phyloP scores from a whole-genome alignment of 1,140 invertebrate genomes.

The Tetragonula clypearis region DNA sequence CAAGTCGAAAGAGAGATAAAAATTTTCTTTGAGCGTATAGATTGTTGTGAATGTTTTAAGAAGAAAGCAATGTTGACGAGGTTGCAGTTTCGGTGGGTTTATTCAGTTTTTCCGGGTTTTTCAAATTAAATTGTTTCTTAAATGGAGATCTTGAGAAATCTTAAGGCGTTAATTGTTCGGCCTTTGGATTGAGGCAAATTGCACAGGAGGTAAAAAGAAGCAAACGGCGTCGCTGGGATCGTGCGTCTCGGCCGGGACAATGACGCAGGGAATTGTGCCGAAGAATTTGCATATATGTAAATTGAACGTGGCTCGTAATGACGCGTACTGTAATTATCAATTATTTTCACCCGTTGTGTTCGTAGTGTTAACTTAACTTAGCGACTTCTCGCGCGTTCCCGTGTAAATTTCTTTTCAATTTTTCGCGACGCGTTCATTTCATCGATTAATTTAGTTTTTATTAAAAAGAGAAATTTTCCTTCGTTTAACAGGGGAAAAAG shows the following conservation, averaged over 20 bases:
- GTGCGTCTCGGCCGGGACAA: slow-evolving; percentile 18
- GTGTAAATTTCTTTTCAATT: not conserved
- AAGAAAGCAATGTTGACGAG: not conserved
- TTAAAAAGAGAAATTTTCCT: not conserved
- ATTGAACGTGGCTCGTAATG: slow-evolving; percentile 17
- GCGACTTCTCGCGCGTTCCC: not conserved
- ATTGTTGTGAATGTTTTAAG: slow-evolving; percentile 12
- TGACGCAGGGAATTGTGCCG: not conserved
- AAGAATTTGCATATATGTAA: slow-evolving; percentile 25
- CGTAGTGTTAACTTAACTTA: slow-evolving; percentile 30
- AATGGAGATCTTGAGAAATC: not conserved
- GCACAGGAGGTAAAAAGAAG: slow-evolving; percentile 7
- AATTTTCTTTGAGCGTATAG: slow-evolving; percentile 22
- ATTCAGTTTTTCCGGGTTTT: not conserved
- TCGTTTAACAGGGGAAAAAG: not conserved
- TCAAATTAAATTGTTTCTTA: not conserved
- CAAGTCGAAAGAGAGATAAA: slow-evolving; percentile 6
- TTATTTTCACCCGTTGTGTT: slow-evolving; percentile 38
- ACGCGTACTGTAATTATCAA: slow-evolving; percentile 32
- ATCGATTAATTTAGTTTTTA: not conserved
- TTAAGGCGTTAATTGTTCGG: not conserved
- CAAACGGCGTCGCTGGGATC: not conserved
- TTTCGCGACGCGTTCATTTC: not conserved
- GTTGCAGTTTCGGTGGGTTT: not conserved
- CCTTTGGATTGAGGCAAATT: not conserved